Evolutionary conservation across 2,888 invertebrate genomes (phyloP).

Genomic region (Helleia helle): DNA sequence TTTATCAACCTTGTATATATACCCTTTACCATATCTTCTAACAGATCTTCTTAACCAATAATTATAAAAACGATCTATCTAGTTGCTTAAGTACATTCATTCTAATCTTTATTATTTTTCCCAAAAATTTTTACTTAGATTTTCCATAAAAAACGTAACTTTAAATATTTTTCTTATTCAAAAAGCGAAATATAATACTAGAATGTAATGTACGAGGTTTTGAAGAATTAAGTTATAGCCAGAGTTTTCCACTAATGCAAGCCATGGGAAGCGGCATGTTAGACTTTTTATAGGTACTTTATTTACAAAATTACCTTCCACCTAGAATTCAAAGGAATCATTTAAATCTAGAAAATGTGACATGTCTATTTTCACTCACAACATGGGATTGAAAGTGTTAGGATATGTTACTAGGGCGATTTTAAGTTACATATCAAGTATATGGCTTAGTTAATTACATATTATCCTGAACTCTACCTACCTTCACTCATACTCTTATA

Average conservation of each 20-base stretch:
- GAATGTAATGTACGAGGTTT: background rate
- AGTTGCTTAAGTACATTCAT: no score
- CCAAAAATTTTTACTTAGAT: no score
- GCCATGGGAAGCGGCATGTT: conserved; percentile 19
- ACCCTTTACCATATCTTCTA: no score
- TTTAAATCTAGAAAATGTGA: conserved; percentile 16
- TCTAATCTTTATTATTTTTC: no score
- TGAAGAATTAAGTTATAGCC: conserved; percentile 1
- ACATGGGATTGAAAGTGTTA: background rate
- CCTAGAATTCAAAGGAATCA: conserved; percentile 22
- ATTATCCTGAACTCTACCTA: background rate
- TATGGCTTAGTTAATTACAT: background rate
- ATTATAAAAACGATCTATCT: no score
- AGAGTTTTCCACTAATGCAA: conserved; percentile 16
- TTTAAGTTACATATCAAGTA: background rate
- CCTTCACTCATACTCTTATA: background rate
- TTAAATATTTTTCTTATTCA: no score
- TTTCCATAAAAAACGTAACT: no score
- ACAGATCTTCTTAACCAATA: no score
- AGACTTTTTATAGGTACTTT: conserved; percentile 17
- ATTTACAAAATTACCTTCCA: conserved; percentile 18
- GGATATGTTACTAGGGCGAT: background rate
- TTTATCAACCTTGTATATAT: no score
- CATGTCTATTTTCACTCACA: background rate
- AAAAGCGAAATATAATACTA: no score